Conservation (phyloP, 2,888 invertebrate species). For the Drosophila quinaria region DNA sequence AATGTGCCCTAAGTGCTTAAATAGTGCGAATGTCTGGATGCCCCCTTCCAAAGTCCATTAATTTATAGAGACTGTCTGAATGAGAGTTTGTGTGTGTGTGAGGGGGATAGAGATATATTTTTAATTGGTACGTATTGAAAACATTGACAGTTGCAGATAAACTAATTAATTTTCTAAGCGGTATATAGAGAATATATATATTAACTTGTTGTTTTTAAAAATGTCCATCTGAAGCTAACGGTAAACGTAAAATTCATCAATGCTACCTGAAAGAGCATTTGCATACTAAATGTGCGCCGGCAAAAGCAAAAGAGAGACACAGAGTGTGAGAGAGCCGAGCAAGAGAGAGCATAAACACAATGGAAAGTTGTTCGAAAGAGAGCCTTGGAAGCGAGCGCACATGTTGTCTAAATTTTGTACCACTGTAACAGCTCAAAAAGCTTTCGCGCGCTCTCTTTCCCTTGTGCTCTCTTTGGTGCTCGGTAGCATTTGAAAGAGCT, state of each 20-base stretch:
- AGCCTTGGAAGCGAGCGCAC: conserved; percentile 60
- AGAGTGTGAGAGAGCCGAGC: conserved; percentile 9
- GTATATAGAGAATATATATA: neutral
- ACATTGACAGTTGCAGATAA: conserved; percentile 6
- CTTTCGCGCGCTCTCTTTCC: conserved; percentile 31
- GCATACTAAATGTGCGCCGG: conserved; percentile 52
- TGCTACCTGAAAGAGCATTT: conserved; percentile 51
- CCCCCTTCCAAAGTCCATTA: conserved; percentile 26
- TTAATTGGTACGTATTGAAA: neutral
- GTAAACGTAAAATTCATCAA: conserved; percentile 26
- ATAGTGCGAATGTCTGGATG: conserved; percentile 51
- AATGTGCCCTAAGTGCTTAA: conserved; percentile 65
- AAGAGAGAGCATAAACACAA: conserved; percentile 12
- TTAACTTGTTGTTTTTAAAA: conserved; percentile 4
- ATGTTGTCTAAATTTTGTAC: conserved; percentile 33
- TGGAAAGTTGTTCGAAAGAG: conserved; percentile 44
- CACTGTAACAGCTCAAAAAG: conserved; percentile 62
- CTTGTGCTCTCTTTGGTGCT: neutral
- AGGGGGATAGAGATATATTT: neutral
- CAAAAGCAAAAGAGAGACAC: conserved; percentile 19
- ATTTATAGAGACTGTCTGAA: neutral
- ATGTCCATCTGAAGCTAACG: conserved; percentile 6
- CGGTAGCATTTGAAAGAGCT: conserved; percentile 43
- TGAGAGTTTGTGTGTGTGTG: neutral
- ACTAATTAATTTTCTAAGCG: conserved; percentile 12